Evolutionary conservation across 2,888 invertebrate species (phyloP).

Genomic region (Mythimna ferrago): DNA sequence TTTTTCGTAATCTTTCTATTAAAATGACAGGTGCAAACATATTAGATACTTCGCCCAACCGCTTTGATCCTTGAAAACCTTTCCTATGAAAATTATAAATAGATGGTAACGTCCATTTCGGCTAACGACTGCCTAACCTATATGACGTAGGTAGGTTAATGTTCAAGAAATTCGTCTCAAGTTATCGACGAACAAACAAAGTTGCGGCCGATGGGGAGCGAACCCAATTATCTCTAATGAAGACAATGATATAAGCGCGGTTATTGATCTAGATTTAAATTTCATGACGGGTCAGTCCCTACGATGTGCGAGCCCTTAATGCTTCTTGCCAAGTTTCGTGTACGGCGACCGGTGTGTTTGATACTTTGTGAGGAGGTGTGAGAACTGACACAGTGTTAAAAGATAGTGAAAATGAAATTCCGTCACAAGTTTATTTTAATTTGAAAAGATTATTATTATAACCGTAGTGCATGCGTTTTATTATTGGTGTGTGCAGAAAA

Average conservation of each 20-base stretch:
- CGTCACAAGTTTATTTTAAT: not conserved
- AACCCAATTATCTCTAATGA: constrained; percentile 91
- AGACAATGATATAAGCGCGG: constrained; percentile 91
- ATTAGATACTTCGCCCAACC: not conserved
- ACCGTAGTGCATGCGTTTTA: not conserved
- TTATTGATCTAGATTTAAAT: constrained; percentile 91
- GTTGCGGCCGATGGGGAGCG: constrained; percentile 88
- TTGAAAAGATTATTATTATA: not conserved
- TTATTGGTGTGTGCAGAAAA: not conserved
- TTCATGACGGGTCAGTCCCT: constrained; percentile 91
- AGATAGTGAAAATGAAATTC: not conserved
- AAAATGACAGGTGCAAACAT: not conserved
- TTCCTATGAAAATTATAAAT: constrained; percentile 52
- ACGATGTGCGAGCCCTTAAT: constrained; percentile 89
- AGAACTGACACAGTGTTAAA: not conserved
- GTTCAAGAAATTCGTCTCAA: constrained; percentile 89
- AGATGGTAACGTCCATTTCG: constrained; percentile 55
- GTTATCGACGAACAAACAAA: constrained; percentile 89
- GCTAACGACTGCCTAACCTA: constrained; percentile 67
- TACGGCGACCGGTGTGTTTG: constrained; percentile 71
- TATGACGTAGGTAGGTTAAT: constrained; percentile 75
- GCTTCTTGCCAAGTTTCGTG: constrained; percentile 87
- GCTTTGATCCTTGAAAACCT: constrained; percentile 40
- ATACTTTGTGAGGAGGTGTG: constrained; percentile 61
- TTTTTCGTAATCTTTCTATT: not conserved